phyloP scores from a whole-genome alignment of 1,140 invertebrate species.

The Zaprionus camerounensis region DNA sequence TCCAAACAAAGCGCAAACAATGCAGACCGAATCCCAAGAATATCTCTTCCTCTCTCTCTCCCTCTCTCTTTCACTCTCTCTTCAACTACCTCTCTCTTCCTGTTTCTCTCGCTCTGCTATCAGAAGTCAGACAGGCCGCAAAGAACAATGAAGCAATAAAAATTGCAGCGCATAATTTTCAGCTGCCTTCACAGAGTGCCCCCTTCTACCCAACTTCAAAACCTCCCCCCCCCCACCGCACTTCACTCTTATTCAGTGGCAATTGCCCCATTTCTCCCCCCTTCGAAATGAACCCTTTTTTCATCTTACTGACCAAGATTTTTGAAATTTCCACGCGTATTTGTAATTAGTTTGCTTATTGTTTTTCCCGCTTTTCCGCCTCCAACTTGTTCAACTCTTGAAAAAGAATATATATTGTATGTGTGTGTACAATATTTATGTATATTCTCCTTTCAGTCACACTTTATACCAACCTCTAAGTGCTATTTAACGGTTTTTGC shows the following conservation, averaged over 20 bases:
- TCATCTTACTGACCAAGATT: constrained; percentile 19
- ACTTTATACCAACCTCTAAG: not conserved
- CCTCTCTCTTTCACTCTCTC: not conserved
- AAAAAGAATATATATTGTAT: not conserved
- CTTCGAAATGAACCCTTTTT: constrained; percentile 60
- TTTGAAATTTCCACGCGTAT: constrained; percentile 76
- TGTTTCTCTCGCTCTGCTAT: not conserved
- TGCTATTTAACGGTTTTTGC: constrained; percentile 4
- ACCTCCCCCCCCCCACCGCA: not conserved
- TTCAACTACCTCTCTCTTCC: not conserved
- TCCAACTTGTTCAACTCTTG: constrained; percentile 9
- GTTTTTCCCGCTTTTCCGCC: constrained; percentile 42
- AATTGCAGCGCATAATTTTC: constrained; percentile 82
- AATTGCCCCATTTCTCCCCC: constrained; percentile 1
- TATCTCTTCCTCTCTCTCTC: not conserved
- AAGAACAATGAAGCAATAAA: constrained; percentile 81
- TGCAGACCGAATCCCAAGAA: constrained; percentile 57
- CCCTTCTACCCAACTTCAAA: not conserved
- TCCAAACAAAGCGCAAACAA: constrained; percentile 72
- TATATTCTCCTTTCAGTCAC: not conserved
- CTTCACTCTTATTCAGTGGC: not conserved
- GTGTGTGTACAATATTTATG: not conserved
- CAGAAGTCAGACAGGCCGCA: constrained; percentile 52
- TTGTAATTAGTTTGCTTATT: constrained; percentile 80
- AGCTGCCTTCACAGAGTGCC: constrained; percentile 26